Conservation (phyloP, 1,140 invertebrate species). For the Bombus pyrosoma region DNA sequence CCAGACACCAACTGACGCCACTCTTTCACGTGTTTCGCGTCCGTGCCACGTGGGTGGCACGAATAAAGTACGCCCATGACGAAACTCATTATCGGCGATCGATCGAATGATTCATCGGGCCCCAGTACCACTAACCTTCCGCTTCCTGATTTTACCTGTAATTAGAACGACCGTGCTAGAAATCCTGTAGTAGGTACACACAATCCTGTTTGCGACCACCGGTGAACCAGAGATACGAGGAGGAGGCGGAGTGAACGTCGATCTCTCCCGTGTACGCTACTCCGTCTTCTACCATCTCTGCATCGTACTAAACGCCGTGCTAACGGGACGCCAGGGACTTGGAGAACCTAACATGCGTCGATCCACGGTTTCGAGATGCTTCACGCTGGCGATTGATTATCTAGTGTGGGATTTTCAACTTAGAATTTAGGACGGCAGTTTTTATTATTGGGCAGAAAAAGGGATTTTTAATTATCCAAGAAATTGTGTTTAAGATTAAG, state of each 20-base stretch:
- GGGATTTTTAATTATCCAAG: too few species aligned
- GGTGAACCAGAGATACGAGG: too few species aligned
- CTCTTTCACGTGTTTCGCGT: conserved; percentile 59
- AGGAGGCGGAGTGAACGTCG: not conserved
- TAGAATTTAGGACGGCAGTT: too few species aligned
- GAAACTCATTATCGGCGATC: conserved; percentile 50
- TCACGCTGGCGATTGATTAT: too few species aligned
- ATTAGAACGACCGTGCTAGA: conserved; percentile 37
- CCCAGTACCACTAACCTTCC: conserved; percentile 36
- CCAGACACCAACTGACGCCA: conserved; percentile 68
- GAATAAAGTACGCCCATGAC: conserved; percentile 32
- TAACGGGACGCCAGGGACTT: not conserved
- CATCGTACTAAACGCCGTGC: not conserved
- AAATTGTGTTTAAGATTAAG: too few species aligned
- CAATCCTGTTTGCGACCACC: not conserved
- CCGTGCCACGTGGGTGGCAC: conserved; percentile 39
- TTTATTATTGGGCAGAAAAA: too few species aligned
- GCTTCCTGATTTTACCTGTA: conserved; percentile 44
- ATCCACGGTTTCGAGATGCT: too few species aligned
- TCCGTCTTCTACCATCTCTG: not conserved
- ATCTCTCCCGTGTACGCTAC: not conserved
- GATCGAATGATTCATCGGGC: conserved; percentile 39
- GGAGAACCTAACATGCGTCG: not conserved
- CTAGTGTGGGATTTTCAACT: too few species aligned
- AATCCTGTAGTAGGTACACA: conserved; percentile 16